These are phyloP conservation scores for Onthophagus sagittarius DNA, from an alignment of 2,888 invertebrate species.

Conservation along the genomic window DNA sequence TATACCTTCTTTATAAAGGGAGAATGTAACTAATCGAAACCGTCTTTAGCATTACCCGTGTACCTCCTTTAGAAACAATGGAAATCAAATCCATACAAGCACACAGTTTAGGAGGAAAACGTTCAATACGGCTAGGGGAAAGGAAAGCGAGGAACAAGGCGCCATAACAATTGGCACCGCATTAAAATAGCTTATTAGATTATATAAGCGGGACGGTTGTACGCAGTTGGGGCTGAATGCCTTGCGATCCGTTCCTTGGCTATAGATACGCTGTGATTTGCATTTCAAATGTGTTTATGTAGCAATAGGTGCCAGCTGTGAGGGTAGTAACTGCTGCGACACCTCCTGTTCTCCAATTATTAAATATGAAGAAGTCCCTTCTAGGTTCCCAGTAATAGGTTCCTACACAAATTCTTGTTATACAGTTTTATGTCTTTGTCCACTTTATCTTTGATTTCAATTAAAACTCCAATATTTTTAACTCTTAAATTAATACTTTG, in stretches of 20 bases:
- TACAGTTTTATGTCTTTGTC: too few relatives aligned
- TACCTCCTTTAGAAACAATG: not conserved
- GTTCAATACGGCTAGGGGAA: not conserved
- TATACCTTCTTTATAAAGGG: not conserved
- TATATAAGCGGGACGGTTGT: slow-evolving; percentile 10
- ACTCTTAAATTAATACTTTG: too few relatives aligned
- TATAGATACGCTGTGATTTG: slow-evolving; percentile 35
- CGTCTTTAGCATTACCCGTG: slow-evolving; percentile 5
- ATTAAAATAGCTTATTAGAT: slow-evolving; percentile 14
- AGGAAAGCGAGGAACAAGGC: not conserved
- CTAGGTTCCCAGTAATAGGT: not conserved
- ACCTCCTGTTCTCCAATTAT: slow-evolving; percentile 41
- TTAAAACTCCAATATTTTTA: too few relatives aligned
- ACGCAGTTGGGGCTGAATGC: slow-evolving; percentile 5
- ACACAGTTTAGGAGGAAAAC: not conserved
- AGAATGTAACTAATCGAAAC: not conserved
- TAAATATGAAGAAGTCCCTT: slow-evolving; percentile 34
- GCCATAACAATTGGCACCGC: slow-evolving; percentile 5
- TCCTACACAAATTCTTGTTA: not conserved
- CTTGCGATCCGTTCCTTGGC: slow-evolving; percentile 21
- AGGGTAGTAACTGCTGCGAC: slow-evolving; percentile 39
- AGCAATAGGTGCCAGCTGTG: slow-evolving; percentile 41
- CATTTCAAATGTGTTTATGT: slow-evolving; percentile 43
- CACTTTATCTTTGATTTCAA: too few relatives aligned
- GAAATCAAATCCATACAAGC: slow-evolving; percentile 8